Conservation (phyloP, 2,113 vertebrate genomes). For the Psephotus haematonotus region DNA sequence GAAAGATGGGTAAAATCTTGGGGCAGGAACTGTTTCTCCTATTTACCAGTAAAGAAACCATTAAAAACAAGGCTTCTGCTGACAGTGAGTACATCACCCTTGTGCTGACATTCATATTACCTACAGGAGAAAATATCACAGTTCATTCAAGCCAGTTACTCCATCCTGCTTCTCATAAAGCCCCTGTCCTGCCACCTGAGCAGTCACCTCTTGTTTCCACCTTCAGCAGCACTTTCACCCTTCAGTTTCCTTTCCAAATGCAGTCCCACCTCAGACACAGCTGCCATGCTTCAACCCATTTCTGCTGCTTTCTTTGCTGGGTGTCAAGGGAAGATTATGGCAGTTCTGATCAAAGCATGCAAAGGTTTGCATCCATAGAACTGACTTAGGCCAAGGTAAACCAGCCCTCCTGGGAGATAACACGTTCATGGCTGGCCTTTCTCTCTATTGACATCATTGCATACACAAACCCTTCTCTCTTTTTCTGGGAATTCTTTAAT, state of each 20-base stretch:
- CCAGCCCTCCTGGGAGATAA: not conserved
- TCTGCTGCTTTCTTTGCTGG: slow-evolving; percentile 4
- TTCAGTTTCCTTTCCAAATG: not conserved
- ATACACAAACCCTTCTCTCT: not conserved
- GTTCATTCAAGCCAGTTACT: not conserved
- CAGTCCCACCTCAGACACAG: not conserved
- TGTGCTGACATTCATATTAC: not conserved
- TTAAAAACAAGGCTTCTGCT: not conserved
- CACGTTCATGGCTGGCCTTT: not conserved
- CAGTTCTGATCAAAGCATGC: slow-evolving; percentile 12
- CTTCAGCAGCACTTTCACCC: not conserved
- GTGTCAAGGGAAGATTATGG: slow-evolving; percentile 9
- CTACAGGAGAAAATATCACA: not conserved
- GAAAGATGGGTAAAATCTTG: not conserved
- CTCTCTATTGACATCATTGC: not conserved
- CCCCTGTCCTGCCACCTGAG: not conserved
- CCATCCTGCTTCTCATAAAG: not conserved
- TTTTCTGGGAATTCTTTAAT: not conserved
- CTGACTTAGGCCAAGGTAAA: slow-evolving; percentile 25
- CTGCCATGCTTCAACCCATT: not conserved
- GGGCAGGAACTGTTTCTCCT: not conserved
- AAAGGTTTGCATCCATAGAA: not conserved
- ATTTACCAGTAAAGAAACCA: not conserved
- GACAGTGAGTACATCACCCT: not conserved
- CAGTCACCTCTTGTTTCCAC: not conserved